Evolutionary conservation across 1,140 invertebrate species (phyloP), one percentile per base, ranked within the genome.

Genomic region (Neodiprion pinetum): DNA sequence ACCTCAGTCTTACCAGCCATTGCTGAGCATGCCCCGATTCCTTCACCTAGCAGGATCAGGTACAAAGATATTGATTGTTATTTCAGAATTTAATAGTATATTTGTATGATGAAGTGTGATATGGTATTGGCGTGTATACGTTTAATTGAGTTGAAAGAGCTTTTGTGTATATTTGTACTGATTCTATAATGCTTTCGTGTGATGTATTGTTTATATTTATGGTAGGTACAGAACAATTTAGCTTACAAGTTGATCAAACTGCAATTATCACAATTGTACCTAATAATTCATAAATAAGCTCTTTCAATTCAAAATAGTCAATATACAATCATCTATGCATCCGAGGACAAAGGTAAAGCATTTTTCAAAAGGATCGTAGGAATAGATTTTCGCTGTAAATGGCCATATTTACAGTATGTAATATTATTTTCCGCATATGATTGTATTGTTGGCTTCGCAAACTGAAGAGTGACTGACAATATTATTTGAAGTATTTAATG

Each of bases 1-100:
- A 93, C 90, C 40, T 92, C 92, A 9, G 90, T 92, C 68, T 87
- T 95, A 79, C 93, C 93, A 69, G 94, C 92, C 78, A 95, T 95
- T 81, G 92, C 93, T 81, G 94, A 95, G 84, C 91, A 93, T 75
- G 87, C 87, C 61, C 87, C 86, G 74, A 87, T 89, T 79, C 84
- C 88, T 72, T 89, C 89, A 74, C 89, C 90, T 65, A 88, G 84
- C 76, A 89, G 89, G 81, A 90, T 89, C 75, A 90, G 90, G 90
- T 91, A 86, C 21, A 14, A 75, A 67, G n/a, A 61, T 23, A 53
- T 72, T 23, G 4, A 70, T 69, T 72, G 17, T 75, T 70, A 12
- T 68, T 11, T 28, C 66, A 70, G 67, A 66, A 73, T 68, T 71
- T 72, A 73, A 76, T 78, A 40, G 28, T 40, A 5, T 10, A 77